A percentile compares a stretch with the other conserved stretches of the same genome.
These are phyloP conservation scores for Epinephelus cyanopodus DNA, from an alignment of 2,113 vertebrate species.

Conservation along the genomic window DNA sequence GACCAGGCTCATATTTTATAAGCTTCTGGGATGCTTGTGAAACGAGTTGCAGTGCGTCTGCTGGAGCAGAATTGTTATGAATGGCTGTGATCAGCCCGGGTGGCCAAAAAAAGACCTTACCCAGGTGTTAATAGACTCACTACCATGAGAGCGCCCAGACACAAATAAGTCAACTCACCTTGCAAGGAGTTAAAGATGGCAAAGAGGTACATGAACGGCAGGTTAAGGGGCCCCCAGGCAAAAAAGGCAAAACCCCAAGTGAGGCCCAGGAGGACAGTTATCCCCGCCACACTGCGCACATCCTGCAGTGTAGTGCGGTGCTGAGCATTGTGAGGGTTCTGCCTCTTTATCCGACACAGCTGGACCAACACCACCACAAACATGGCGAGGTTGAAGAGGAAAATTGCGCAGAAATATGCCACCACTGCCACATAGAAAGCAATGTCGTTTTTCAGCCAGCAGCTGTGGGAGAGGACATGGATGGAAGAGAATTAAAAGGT, in stretches of 20 bases:
- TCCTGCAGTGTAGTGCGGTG: constrained; percentile 91
- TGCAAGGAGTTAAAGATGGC: constrained; percentile 96
- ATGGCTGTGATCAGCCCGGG: too few relatives aligned
- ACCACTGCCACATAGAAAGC: constrained; percentile 95
- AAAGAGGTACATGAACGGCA: constrained; percentile 95
- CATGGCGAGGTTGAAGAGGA: constrained; percentile 93
- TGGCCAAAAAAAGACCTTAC: too few relatives aligned
- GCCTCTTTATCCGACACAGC: constrained; percentile 92
- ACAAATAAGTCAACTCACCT: constrained; percentile 81
- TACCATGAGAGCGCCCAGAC: too few relatives aligned
- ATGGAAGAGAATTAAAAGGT: constrained; percentile 39
- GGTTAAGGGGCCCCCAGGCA: constrained; percentile 91
- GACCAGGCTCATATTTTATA: too few relatives aligned
- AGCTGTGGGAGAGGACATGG: constrained; percentile 82
- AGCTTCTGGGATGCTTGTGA: too few relatives aligned
- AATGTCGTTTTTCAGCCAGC: constrained; percentile 93
- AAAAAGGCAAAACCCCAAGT: constrained; percentile 98
- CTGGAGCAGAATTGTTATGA: too few relatives aligned
- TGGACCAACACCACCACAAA: constrained; percentile 96
- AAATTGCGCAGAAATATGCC: constrained; percentile 93
- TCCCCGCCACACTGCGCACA: constrained; percentile 89
- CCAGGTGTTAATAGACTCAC: too few relatives aligned
- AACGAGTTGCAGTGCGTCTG: too few relatives aligned
- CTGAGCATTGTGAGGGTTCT: constrained; percentile 91
- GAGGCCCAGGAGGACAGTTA: constrained; percentile 94